Evolutionary conservation across 1,140 invertebrate genomes (phyloP).

Genomic region (Coelopa frigida): DNA sequence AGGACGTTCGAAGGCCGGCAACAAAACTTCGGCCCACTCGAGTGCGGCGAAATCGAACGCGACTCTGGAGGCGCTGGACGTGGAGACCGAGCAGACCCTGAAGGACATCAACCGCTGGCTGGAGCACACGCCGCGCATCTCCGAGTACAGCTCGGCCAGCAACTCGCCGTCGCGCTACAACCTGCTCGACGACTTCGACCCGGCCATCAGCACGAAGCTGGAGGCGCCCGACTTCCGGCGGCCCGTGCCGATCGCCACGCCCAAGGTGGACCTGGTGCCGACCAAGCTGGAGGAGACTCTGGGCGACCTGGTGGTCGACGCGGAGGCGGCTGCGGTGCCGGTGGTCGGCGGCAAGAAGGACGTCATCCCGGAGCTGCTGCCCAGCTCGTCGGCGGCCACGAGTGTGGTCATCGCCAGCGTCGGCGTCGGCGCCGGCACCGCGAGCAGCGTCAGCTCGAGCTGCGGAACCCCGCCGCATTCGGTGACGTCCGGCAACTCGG

Average conservation of each 20-base stretch:
- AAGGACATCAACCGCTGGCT: conserved; percentile 86
- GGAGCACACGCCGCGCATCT: conserved; percentile 69
- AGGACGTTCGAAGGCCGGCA: conserved; percentile 7
- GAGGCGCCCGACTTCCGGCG: conserved; percentile 36
- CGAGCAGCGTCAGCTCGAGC: conserved; percentile 35
- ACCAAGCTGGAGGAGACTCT: conserved; percentile 34
- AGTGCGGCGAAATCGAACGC: not conserved
- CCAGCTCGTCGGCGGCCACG: conserved; percentile 1
- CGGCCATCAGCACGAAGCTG: conserved; percentile 31
- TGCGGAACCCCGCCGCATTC: conserved; percentile 40
- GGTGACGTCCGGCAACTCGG: conserved; percentile 38
- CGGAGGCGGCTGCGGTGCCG: conserved; percentile 13
- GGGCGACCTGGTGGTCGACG: conserved; percentile 31
- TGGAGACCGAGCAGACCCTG: conserved; percentile 72
- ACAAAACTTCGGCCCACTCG: not conserved
- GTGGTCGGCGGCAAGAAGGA: conserved; percentile 13
- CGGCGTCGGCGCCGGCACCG: conserved; percentile 14
- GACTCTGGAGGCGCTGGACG: conserved; percentile 63
- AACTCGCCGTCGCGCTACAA: conserved; percentile 59
- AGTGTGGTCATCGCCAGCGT: not conserved
- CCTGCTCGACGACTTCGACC: conserved; percentile 49
- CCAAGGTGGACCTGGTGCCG: conserved; percentile 32
- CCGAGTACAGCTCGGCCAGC: conserved; percentile 63
- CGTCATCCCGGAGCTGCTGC: conserved; percentile 23
- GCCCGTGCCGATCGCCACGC: conserved; percentile 30